These are phyloP conservation scores for Caracal caracal DNA, from an alignment of 2,113 vertebrate genomes.

Conservation along the genomic window DNA sequence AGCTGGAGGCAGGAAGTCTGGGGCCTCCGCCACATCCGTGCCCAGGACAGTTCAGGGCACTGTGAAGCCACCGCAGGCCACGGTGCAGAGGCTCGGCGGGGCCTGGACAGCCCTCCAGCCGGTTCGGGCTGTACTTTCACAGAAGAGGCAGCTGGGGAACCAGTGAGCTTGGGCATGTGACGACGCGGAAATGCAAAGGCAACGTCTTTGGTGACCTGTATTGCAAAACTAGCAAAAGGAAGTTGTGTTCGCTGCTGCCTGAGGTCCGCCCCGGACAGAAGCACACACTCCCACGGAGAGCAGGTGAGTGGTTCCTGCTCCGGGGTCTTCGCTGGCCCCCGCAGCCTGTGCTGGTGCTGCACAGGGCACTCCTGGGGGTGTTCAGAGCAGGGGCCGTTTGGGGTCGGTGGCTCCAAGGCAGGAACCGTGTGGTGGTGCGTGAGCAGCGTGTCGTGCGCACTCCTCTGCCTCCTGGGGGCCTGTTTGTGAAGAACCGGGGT, in stretches of 20 bases:
- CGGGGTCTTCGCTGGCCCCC: rapidly evolving
- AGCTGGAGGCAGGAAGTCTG: not conserved
- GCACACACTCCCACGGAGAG: not conserved
- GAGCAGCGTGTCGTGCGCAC: not conserved
- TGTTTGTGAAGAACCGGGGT: not conserved
- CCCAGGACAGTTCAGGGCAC: not conserved
- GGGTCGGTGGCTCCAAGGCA: constrained; percentile 19
- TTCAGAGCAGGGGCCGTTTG: not conserved
- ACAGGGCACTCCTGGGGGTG: not conserved
- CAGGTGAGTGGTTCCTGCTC: constrained; percentile 68
- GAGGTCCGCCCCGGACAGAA: constrained; percentile 32
- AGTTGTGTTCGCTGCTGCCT: constrained; percentile 36
- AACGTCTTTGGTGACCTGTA: constrained; percentile 51
- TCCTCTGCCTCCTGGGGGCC: not conserved
- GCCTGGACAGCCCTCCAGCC: not conserved
- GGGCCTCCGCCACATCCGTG: not conserved
- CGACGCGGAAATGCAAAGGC: constrained; percentile 74
- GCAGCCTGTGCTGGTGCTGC: not conserved
- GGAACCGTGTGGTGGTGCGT: constrained; percentile 2
- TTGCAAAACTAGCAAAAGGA: constrained; percentile 74
- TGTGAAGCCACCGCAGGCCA: not conserved
- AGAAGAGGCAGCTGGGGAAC: not conserved
- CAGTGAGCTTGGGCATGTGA: constrained; percentile 9
- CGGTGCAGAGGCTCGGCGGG: not conserved
- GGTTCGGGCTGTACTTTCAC: not conserved